Percentiles rank a stretch among this genome's conserved stretches.
These are phyloP conservation scores for Acanthisitta chloris DNA, from an alignment of 2,113 vertebrate genomes.

Conservation along the genomic window DNA sequence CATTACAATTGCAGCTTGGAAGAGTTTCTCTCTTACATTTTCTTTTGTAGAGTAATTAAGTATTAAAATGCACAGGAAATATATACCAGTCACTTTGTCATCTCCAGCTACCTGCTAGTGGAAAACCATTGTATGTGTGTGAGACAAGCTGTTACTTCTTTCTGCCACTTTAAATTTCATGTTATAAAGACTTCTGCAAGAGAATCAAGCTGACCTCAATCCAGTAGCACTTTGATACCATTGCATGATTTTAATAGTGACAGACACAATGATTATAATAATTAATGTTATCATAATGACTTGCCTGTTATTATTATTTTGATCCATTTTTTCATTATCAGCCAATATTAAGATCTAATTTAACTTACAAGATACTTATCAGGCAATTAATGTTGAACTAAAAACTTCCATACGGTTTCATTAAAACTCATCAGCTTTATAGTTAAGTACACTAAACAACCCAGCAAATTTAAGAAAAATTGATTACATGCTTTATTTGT, in stretches of 20 bases:
- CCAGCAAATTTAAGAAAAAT: background rate
- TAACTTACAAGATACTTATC: constrained; percentile 12
- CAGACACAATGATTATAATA: background rate
- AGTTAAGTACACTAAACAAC: background rate
- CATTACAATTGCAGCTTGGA: background rate
- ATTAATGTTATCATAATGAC: constrained; percentile 40
- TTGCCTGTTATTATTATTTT: constrained; percentile 43
- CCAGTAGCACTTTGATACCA: background rate
- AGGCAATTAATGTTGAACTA: background rate
- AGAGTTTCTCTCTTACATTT: background rate
- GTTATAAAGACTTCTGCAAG: background rate
- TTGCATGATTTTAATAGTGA: background rate
- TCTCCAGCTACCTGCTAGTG: background rate
- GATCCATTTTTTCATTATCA: constrained; percentile 24
- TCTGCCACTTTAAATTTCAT: background rate
- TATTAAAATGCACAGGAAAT: background rate
- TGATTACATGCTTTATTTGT: background rate
- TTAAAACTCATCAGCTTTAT: background rate
- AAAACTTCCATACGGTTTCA: background rate
- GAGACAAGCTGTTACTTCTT: background rate
- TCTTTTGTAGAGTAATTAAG: background rate
- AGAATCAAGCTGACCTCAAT: background rate
- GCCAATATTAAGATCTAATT: constrained; percentile 7
- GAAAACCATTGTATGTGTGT: background rate
- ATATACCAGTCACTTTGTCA: background rate